Evolutionary conservation across 1,140 invertebrate species (phyloP), one percentile per base, ranked within the genome.

Genomic region (Piezodorus guildinii): DNA sequence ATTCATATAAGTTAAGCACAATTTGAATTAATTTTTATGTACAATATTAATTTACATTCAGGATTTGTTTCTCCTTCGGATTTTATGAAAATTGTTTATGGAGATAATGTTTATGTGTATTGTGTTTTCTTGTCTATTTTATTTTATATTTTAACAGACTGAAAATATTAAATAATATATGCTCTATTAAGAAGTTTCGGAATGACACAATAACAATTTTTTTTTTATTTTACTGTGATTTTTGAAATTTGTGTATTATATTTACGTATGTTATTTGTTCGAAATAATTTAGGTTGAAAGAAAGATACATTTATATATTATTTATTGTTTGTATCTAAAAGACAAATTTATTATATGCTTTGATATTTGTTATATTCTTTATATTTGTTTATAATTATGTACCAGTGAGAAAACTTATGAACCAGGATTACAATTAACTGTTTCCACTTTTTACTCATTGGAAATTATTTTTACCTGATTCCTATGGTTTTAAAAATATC

Each of bases 241-340:
- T 44, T 56, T 39, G 14, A 23, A 43, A 19, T 44, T 46, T 61
- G 39, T 61, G 60, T 61, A 61, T 61, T 45, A 45, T 44, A 46
- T 43, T 45, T 44, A 61, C 19, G 39, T 61, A 45, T 61, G 58
- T 60, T 60, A 43, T 43, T 60, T 61, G 39, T 61, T 61, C 43
- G 19, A 56, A 56, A 56, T 56, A 56, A 56, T 56, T 56, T 56
- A 56, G 52, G 14, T 56, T 23, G 17, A 56, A 56, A 56, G 52
- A 56, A 56, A 56, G 52, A 56, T 56, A 56, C 52, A 56, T 61
- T 61, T 61, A 61, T 43, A 45, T 61, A 43, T 61, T 61, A 61
- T 61, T 61, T 61, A 61, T 61, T 61, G 43, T 61, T 61, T 61
- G 21, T 45, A 61, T 56, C 52, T 56, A 61, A 61, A 61, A 61